A percentile compares a stretch with the other conserved stretches of the same genome.
Conservation (phyloP, 2,113 vertebrate genomes). For the Sciurus niger region DNA sequence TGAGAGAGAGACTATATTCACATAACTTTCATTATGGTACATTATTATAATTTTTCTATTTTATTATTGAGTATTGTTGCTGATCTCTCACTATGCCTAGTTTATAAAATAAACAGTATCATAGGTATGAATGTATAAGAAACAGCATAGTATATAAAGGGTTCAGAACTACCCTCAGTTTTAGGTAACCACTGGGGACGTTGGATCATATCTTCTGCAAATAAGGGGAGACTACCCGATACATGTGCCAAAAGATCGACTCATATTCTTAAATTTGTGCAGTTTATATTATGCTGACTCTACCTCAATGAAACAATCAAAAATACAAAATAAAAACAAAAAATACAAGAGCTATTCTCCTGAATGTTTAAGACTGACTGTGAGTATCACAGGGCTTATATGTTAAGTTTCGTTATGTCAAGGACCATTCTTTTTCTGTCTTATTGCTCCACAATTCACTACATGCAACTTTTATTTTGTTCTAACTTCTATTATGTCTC, state of each 20-base stretch:
- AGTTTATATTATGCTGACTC: not conserved
- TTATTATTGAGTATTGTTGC: too few relatives aligned
- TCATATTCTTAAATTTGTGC: not conserved
- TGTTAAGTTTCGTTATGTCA: not conserved
- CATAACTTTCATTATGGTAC: too few relatives aligned
- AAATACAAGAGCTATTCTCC: not conserved
- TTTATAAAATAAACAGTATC: too few relatives aligned
- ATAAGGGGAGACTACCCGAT: too few relatives aligned
- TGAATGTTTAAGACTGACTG: not conserved
- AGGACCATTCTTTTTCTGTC: not conserved
- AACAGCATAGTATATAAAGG: too few relatives aligned
- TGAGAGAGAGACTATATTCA: not conserved
- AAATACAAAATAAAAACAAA: not conserved
- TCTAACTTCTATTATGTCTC: not conserved
- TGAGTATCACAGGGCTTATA: not conserved
- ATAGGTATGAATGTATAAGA: too few relatives aligned
- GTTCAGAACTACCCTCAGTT: too few relatives aligned
- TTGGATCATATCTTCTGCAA: too few relatives aligned
- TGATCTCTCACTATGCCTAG: too few relatives aligned
- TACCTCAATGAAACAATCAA: not conserved
- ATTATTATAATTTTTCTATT: too few relatives aligned
- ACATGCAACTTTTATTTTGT: not conserved
- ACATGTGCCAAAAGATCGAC: not conserved
- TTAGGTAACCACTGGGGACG: too few relatives aligned
- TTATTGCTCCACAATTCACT: not conserved